These are phyloP conservation scores for Sisyra nigra DNA, from an alignment of 2,888 invertebrate species.

Conservation along the genomic window DNA sequence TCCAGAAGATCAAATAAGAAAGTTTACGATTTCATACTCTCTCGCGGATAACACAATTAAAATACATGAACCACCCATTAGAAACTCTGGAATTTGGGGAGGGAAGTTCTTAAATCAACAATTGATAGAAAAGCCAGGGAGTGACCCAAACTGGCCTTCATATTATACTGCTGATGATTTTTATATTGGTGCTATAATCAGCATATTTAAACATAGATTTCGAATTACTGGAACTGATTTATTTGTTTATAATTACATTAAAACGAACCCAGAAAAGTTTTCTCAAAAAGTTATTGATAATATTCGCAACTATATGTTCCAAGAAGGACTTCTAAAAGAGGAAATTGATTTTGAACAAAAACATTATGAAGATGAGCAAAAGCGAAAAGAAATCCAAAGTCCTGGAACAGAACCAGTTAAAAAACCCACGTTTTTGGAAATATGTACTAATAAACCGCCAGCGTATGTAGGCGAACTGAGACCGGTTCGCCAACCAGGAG, in stretches of 20 bases:
- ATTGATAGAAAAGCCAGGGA: slow-evolving; percentile 49
- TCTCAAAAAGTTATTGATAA: slow-evolving; percentile 46
- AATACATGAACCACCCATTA: slow-evolving; percentile 53
- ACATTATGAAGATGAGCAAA: slow-evolving; percentile 16
- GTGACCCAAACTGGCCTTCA: slow-evolving; percentile 49
- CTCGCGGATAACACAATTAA: slow-evolving; percentile 59
- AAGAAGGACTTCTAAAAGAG: slow-evolving; percentile 43
- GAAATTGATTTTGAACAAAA: slow-evolving; percentile 30
- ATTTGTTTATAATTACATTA: slow-evolving; percentile 63
- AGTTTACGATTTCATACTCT: slow-evolving; percentile 61
- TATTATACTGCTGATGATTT: slow-evolving; percentile 69
- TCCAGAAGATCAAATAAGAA: slow-evolving; percentile 59
- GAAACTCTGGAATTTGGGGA: slow-evolving; percentile 53
- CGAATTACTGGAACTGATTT: slow-evolving; percentile 59
- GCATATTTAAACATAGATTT: slow-evolving; percentile 60
- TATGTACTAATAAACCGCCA: background rate
- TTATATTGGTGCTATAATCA: slow-evolving; percentile 56
- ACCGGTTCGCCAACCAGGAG: background rate
- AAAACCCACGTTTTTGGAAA: background rate
- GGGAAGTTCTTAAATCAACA: slow-evolving; percentile 58
- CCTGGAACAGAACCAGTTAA: slow-evolving; percentile 10
- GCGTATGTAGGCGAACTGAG: background rate
- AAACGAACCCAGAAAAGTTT: slow-evolving; percentile 55
- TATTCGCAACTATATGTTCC: slow-evolving; percentile 48
- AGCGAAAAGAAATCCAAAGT: slow-evolving; percentile 18